These are phyloP conservation scores for Muraenolepis orangiensis DNA, from an alignment of 2,797 vertebrate genomes.

Conservation along the genomic window DNA sequence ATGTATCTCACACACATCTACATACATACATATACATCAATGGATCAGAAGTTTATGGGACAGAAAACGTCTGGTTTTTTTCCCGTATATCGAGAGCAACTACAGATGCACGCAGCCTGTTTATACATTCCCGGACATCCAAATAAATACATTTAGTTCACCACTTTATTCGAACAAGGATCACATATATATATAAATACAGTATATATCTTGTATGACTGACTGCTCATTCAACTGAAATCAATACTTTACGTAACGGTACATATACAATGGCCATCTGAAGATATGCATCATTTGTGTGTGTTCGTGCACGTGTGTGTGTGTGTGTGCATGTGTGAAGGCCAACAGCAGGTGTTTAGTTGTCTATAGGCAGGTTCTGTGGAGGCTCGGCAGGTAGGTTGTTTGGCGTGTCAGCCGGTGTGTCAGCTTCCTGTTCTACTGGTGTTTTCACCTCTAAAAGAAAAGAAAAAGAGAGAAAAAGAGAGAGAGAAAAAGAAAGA, in stretches of 20 bases:
- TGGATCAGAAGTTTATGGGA: neutral
- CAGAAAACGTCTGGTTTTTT: neutral
- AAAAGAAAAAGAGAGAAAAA: slow-evolving; percentile 23
- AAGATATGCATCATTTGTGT: slow-evolving; percentile 37
- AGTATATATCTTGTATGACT: slow-evolving; percentile 14
- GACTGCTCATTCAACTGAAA: slow-evolving; percentile 18
- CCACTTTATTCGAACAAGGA: slow-evolving; percentile 50
- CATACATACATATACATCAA: neutral
- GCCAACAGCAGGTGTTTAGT: slow-evolving; percentile 30
- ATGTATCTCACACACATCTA: neutral
- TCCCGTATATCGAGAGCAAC: neutral
- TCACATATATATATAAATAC: slow-evolving; percentile 44
- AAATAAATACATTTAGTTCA: neutral
- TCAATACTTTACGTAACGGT: slow-evolving; percentile 17
- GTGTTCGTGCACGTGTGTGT: slow-evolving; percentile 10
- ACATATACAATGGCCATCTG: slow-evolving; percentile 34
- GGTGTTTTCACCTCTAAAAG: slow-evolving; percentile 59
- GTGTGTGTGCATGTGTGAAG: neutral
- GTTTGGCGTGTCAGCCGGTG: slow-evolving; percentile 49
- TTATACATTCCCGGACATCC: neutral
- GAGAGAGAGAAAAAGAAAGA: slow-evolving; percentile 1
- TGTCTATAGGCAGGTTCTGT: slow-evolving; percentile 72
- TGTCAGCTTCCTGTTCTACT: slow-evolving; percentile 49
- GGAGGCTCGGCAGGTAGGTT: slow-evolving; percentile 71
- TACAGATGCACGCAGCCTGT: neutral